Conservation (phyloP, 2,888 invertebrate species). For the Drosophila nr. perissopoda region DNA sequence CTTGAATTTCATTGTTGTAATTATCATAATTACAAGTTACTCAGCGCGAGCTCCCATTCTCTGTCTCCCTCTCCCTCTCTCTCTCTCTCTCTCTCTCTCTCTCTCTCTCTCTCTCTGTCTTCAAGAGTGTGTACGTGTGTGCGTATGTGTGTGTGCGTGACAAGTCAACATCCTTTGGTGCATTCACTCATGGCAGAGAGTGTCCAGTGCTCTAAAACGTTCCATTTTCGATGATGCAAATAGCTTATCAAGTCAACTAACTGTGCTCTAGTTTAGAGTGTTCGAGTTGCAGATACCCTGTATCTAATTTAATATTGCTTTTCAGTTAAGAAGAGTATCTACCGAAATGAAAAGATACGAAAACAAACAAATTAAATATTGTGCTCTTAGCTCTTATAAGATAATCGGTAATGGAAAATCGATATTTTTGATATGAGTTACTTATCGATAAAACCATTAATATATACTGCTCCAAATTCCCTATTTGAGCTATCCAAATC, state of each 20-base stretch:
- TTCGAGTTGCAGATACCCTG: not conserved
- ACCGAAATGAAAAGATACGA: not conserved
- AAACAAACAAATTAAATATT: not conserved
- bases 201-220: constrained; percentile 62
- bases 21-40: constrained; percentile 58
- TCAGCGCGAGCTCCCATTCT: not conserved
- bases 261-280: not conserved
- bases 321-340: not conserved
- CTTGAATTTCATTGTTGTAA: constrained; percentile 50
- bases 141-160: constrained; percentile 35
- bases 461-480: not conserved
- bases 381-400: not conserved
- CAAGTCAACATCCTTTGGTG: constrained; percentile 82
- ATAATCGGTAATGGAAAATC: not conserved
- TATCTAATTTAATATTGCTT: not conserved
- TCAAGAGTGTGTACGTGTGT: not conserved
- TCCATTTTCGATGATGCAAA: constrained; percentile 77
- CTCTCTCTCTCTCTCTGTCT: not conserved
- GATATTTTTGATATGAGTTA: not conserved
- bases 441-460: not conserved
- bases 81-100: not conserved
- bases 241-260: constrained; percentile 68
- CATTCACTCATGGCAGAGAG: constrained; percentile 70
- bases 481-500: not conserved
- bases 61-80: not conserved